Conservation (phyloP, 2,888 invertebrate species). For the Fabriciana adippe region DNA sequence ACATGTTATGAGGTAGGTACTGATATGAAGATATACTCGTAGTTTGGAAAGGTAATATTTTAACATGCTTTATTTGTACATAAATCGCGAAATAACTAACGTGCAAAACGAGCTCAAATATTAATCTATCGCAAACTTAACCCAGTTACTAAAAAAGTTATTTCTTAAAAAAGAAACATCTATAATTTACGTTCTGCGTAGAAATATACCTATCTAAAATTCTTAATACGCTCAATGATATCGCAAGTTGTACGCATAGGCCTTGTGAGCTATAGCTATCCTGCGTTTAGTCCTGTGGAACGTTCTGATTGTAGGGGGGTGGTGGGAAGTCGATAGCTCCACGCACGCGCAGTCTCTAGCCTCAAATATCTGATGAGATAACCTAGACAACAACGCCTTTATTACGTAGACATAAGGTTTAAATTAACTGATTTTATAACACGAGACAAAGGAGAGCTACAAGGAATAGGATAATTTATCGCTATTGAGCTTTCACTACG, state of each 20-base stretch:
- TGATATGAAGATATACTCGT: no score
- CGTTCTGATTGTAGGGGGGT: slow-evolving; percentile 53
- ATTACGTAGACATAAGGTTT: slow-evolving; percentile 32
- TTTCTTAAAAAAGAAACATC: no score
- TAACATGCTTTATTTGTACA: no score
- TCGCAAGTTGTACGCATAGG: slow-evolving; percentile 19
- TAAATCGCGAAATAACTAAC: no score
- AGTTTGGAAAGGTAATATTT: no score
- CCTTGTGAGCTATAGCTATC: slow-evolving; percentile 28
- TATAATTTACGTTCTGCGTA: no score
- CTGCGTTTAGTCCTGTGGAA: slow-evolving; percentile 52
- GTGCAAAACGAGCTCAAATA: no score
- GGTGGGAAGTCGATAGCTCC: slow-evolving; percentile 62
- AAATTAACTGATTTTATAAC: slow-evolving; percentile 19
- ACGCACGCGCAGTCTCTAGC: slow-evolving; percentile 58
- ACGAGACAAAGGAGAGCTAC: slow-evolving; percentile 30
- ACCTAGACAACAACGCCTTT: slow-evolving; percentile 25
- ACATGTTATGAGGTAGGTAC: no score
- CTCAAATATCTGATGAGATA: slow-evolving; percentile 36
- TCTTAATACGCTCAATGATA: not conserved
- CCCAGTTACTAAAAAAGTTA: no score
- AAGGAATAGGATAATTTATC: slow-evolving; percentile 18
- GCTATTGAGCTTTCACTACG: slow-evolving; percentile 17
- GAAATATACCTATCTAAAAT: no score
- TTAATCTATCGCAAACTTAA: no score